Percentiles rank a stretch among this genome's conserved stretches.
phyloP scores from a whole-genome alignment of 2,888 invertebrate species.

The Drosophila austrosaltans region DNA sequence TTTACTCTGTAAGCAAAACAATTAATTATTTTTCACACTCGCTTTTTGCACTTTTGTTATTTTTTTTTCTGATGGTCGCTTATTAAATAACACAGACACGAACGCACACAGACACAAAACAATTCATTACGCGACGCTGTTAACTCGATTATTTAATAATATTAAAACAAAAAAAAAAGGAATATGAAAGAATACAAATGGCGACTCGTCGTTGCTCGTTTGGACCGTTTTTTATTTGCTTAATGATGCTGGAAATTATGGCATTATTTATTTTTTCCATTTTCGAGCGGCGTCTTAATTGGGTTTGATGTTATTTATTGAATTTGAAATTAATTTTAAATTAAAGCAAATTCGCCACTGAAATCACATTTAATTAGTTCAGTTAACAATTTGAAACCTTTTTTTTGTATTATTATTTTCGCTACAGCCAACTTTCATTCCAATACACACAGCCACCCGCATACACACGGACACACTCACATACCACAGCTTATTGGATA shows the following conservation, averaged over 20 bases:
- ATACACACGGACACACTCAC: neutral
- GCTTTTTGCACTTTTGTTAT: conserved; percentile 33
- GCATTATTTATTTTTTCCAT: conserved; percentile 53
- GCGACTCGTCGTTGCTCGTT: conserved; percentile 14
- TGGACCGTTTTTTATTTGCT: conserved; percentile 44
- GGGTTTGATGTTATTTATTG: conserved; percentile 61
- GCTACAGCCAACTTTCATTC: neutral
- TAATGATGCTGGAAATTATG: conserved; percentile 56
- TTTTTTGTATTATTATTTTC: conserved; percentile 15
- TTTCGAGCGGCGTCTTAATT: conserved; percentile 54
- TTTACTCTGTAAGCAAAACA: conserved; percentile 40
- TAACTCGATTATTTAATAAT: conserved; percentile 56
- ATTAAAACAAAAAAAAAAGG: conserved; percentile 14
- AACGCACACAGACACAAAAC: conserved; percentile 14
- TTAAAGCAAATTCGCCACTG: conserved; percentile 60
- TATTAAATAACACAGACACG: conserved; percentile 42
- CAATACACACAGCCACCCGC: neutral
- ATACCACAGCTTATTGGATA: conserved; percentile 14
- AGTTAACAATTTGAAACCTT: conserved; percentile 46
- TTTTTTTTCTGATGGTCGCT: conserved; percentile 27
- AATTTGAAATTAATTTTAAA: conserved; percentile 63
- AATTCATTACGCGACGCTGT: conserved; percentile 46
- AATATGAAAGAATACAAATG: conserved; percentile 3
- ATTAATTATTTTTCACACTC: conserved; percentile 58
- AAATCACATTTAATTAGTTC: conserved; percentile 68